Evolutionary conservation across 1,140 invertebrate species (phyloP), one percentile per base, ranked within the genome.

Genomic region (Lineus longissimus): DNA sequence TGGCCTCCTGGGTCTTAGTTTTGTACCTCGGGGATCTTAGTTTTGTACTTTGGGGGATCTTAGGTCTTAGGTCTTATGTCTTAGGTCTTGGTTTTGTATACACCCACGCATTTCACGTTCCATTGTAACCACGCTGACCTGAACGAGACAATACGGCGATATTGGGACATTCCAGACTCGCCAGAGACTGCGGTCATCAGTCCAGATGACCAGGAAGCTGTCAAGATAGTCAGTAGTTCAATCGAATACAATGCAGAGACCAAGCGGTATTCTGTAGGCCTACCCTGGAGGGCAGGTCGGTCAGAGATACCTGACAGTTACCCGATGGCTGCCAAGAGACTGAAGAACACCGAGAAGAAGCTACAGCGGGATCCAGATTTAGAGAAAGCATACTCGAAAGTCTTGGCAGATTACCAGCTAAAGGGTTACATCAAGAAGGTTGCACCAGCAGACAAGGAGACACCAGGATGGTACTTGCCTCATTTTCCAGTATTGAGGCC

Each of bases 401-500:
- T 31, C 6, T 4, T 57, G 6, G n/a, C 6, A 7, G n/a, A 2
- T 27, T 57, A 57, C 27, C 11, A 57, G 27, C 7, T 4, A n/a
- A 57, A 57, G n/a, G 22, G 29, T 23, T 57, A 57, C 29, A 27
- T 57, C 17, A 23, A 7, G 11, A 57, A 57, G 29, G 22, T 57
- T 30, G 6, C 55, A 2, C 7, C 17, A 25, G 29, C 6, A 9
- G 25, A 57, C 2, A 6, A 27, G 6, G 1, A 56, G 9, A 11
- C 40, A 30, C 25, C 31, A 36, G 33, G 33, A 29, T 67, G 61
- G 65, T 61, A 60, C 22, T 41, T 65, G 47, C 66, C 66, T 30
- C 60, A 68, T 47, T 68, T 68, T 40, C 59, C 60, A 17, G 41
- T 68, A 30, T 40, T 62, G 1, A 43, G 61, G 23, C n/a, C 27